These are phyloP conservation scores for Sinelater perroti DNA, from an alignment of 2,888 invertebrate species.

Conservation along the genomic window DNA sequence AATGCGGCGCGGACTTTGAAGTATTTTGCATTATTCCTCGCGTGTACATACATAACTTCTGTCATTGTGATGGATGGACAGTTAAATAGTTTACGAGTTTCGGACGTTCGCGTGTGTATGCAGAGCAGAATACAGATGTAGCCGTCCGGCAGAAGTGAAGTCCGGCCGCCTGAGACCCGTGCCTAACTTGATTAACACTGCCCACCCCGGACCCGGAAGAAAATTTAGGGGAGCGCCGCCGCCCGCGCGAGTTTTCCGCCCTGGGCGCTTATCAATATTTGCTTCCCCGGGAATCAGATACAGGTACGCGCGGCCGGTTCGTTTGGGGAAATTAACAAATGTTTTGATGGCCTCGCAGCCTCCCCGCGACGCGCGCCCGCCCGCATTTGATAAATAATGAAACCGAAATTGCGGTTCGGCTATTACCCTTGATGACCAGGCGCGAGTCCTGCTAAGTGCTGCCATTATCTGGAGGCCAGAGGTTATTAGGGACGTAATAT, in stretches of 20 bases:
- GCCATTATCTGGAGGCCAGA: conserved; percentile 43
- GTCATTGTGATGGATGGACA: conserved; percentile 49
- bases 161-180: conserved; percentile 49
- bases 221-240: conserved; percentile 41
- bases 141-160: conserved; percentile 47
- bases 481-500: conserved; percentile 41
- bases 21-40: conserved; percentile 32
- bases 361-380: conserved; percentile 35
- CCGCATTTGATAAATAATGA: conserved; percentile 39
- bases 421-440: conserved; percentile 38
- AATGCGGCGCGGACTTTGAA: conserved; percentile 1
- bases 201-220: conserved; percentile 44
- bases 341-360: conserved; percentile 38
- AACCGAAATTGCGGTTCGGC: conserved; percentile 38
- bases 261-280: conserved; percentile 41
- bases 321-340: conserved; percentile 48
- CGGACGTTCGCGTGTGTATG: conserved; percentile 39
- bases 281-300: conserved; percentile 43
- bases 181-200: conserved; percentile 48
- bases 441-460: conserved; percentile 43
- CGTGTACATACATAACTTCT: conserved; percentile 36
- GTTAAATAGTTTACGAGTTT: conserved; percentile 47
- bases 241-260: conserved; percentile 30
- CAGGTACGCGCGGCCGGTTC: conserved; percentile 41
- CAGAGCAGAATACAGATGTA: conserved; percentile 42